Conservation (phyloP, 2,113 vertebrate genomes). For the Phainopepla nitens region DNA sequence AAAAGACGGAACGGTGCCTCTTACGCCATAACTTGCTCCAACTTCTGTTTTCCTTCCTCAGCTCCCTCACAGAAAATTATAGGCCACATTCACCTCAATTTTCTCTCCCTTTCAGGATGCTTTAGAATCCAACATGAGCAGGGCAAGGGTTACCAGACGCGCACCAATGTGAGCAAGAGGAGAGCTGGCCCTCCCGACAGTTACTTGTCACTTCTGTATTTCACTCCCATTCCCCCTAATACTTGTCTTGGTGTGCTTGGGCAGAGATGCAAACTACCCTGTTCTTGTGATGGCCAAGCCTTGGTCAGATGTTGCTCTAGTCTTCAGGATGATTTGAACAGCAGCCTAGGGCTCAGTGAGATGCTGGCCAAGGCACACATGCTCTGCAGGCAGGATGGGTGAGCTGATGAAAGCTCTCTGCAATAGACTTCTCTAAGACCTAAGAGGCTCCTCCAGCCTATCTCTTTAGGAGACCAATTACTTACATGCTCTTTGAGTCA, state of each 20-base stretch:
- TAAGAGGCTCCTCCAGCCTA: neutral
- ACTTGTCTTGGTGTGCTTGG: neutral
- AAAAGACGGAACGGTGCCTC: neutral
- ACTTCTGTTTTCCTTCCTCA: neutral
- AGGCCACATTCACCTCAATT: neutral
- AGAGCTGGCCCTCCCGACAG: neutral
- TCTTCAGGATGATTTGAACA: neutral
- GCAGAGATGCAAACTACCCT: neutral
- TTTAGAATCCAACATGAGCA: neutral
- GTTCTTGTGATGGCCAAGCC: neutral
- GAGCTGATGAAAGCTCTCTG: neutral
- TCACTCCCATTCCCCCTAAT: neutral
- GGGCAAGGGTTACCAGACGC: neutral
- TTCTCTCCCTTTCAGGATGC: neutral
- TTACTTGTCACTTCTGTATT: neutral
- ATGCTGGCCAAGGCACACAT: neutral
- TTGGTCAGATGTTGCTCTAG: neutral
- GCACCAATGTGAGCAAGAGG: neutral
- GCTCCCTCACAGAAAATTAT: neutral
- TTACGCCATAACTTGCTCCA: neutral
- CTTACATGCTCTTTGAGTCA: neutral
- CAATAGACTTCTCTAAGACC: neutral
- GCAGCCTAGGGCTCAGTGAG: neutral
- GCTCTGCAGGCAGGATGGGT: fast-evolving
- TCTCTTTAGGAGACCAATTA: neutral